These are phyloP conservation scores for Oppia nitens DNA, from an alignment of 1,140 invertebrate species.

Conservation along the genomic window DNA sequence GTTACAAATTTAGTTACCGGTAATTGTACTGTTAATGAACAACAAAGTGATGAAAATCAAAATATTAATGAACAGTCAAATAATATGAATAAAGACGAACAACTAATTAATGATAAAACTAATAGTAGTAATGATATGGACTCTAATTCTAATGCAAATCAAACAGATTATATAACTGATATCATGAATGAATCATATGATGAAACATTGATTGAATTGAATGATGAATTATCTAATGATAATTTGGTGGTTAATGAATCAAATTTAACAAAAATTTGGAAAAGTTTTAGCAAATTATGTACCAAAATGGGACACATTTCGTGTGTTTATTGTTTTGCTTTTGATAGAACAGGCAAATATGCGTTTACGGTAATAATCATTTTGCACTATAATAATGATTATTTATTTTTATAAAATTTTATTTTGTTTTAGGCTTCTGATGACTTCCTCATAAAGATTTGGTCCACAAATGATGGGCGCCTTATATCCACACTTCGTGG, in stretches of 20 bases:
- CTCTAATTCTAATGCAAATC: background rate
- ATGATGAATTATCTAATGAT: too few species aligned
- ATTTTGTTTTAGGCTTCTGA: slow-evolving; percentile 59
- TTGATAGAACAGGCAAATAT: slow-evolving; percentile 78
- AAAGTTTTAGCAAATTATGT: background rate
- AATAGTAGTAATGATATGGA: background rate
- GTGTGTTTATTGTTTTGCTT: slow-evolving; percentile 87
- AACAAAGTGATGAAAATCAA: too few species aligned
- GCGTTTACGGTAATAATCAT: slow-evolving; percentile 58
- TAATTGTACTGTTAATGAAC: too few species aligned
- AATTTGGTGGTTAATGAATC: background rate
- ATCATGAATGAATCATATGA: background rate
- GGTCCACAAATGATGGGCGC: slow-evolving; percentile 71
- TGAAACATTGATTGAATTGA: too few species aligned
- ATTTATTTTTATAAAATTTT: slow-evolving; percentile 5
- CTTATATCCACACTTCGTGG: slow-evolving; percentile 77
- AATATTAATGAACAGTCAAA: too few species aligned
- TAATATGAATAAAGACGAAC: too few species aligned
- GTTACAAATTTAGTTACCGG: too few species aligned
- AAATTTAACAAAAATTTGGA: background rate
- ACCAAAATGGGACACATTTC: slow-evolving; percentile 66
- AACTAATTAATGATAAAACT: background rate
- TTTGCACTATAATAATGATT: background rate
- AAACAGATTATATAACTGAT: background rate
- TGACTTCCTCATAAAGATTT: slow-evolving; percentile 88